phyloP scores from a whole-genome alignment of 2,888 invertebrate species.

The Drosophila meridiana region DNA sequence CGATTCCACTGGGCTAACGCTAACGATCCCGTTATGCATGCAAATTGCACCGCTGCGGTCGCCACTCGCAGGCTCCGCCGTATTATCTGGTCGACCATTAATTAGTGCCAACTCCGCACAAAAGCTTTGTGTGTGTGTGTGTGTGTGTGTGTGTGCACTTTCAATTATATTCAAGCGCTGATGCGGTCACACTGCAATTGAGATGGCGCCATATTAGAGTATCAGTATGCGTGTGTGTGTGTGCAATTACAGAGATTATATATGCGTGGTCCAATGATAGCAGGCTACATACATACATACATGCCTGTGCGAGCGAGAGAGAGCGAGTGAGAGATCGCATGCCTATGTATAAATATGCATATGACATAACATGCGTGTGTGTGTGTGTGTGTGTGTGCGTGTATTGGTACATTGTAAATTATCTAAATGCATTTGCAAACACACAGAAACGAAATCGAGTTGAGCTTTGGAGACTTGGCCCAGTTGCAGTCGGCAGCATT shows the following conservation, averaged over 20 bases:
- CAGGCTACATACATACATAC: neutral
- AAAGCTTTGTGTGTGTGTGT: constrained; percentile 20
- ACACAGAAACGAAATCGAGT: constrained; percentile 45
- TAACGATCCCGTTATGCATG: constrained; percentile 18
- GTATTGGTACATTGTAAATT: constrained; percentile 23
- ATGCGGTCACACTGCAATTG: constrained; percentile 49
- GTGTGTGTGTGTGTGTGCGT: neutral
- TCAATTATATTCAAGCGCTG: constrained; percentile 33
- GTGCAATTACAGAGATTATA: constrained; percentile 22
- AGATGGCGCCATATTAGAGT: constrained; percentile 5
- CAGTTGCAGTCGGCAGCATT: constrained; percentile 47
- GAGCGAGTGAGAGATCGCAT: neutral
- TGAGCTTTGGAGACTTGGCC: constrained; percentile 55
- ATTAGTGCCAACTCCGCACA: constrained; percentile 25
- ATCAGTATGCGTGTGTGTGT: neutral
- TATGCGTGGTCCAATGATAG: constrained; percentile 11
- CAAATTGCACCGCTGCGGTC: constrained; percentile 11
- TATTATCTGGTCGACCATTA: constrained; percentile 26
- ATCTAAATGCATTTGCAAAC: constrained; percentile 46
- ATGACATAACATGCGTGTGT: neutral
- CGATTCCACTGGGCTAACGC: neutral
- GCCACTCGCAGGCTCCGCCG: constrained; percentile 15
- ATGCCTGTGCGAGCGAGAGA: neutral
- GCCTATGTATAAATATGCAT: constrained; percentile 13
- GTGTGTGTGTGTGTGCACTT: constrained; percentile 25